phyloP scores from a whole-genome alignment of 2,888 invertebrate species.

The Scaptomyza caliginosa region DNA sequence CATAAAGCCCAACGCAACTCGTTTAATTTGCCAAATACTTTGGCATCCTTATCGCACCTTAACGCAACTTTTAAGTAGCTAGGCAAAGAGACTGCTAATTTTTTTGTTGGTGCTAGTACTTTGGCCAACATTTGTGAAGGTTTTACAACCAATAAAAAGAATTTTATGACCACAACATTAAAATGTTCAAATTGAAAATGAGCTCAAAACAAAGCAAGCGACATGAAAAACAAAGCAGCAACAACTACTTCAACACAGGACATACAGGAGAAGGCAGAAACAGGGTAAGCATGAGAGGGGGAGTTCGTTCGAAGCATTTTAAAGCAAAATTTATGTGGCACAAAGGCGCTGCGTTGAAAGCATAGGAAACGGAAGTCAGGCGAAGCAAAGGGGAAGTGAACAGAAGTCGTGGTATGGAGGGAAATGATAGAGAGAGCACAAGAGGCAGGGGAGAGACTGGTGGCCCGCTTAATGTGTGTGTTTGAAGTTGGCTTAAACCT shows the following conservation, averaged over 20 bases:
- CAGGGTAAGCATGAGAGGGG: neutral
- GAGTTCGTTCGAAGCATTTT: constrained; percentile 55
- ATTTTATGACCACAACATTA: constrained; percentile 79
- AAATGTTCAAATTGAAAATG: constrained; percentile 77
- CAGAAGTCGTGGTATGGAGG: constrained; percentile 17
- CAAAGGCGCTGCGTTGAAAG: constrained; percentile 73
- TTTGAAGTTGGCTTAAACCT: constrained; percentile 71
- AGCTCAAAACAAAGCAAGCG: constrained; percentile 66
- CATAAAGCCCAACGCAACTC: constrained; percentile 54
- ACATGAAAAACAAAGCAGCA: constrained; percentile 39
- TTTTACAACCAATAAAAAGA: constrained; percentile 78
- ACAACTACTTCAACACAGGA: constrained; percentile 50
- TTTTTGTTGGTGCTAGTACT: constrained; percentile 13
- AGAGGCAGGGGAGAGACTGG: constrained; percentile 1
- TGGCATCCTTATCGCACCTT: constrained; percentile 70
- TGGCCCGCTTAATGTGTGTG: constrained; percentile 67
- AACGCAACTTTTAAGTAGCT: constrained; percentile 68
- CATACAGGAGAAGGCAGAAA: constrained; percentile 17
- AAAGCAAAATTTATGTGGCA: constrained; percentile 74
- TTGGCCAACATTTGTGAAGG: constrained; percentile 23
- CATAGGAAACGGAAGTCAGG: constrained; percentile 67
- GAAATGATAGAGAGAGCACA: neutral
- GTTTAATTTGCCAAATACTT: constrained; percentile 70
- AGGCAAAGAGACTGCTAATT: constrained; percentile 71
- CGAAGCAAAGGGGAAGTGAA: constrained; percentile 26